Evolutionary conservation across 1,140 invertebrate species (phyloP).

Genomic region (Aphidius gifuensis): DNA sequence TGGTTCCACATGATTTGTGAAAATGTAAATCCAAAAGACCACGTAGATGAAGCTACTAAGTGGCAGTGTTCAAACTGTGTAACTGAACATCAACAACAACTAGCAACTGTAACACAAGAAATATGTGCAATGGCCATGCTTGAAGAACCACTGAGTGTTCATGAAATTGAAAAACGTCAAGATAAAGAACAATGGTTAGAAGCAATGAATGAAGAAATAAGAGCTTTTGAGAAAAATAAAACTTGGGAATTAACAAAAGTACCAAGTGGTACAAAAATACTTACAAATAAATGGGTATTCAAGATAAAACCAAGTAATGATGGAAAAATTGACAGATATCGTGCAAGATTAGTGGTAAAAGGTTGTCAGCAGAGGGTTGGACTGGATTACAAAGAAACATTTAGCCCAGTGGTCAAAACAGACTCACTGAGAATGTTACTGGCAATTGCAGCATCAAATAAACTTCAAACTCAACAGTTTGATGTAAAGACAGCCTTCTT

Average conservation of each 20-base stretch:
- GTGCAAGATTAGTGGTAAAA: constrained; percentile 5
- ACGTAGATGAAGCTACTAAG: no score
- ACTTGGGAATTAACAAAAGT: background rate
- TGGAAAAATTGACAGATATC: background rate
- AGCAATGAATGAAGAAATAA: constrained; percentile 12
- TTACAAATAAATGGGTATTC: constrained; percentile 39
- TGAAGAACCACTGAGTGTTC: no score
- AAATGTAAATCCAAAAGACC: background rate
- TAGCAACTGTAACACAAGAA: no score
- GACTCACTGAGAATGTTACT: constrained; percentile 33
- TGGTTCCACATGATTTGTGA: constrained; percentile 30
- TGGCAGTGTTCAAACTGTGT: no score
- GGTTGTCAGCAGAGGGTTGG: constrained; percentile 6
- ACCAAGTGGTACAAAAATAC: background rate
- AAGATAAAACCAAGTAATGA: constrained; percentile 25
- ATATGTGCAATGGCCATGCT: no score
- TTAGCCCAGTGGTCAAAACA: background rate
- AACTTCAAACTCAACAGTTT: constrained; percentile 39
- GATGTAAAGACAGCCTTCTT: constrained; percentile 50
- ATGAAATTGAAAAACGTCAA: no score
- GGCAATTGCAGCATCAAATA: constrained; percentile 38
- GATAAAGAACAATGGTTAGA: constrained; percentile 2
- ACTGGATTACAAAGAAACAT: background rate
- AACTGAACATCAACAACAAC: constrained; percentile 38
- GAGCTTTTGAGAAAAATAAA: background rate